These are phyloP conservation scores for Heliconius cydno DNA, from an alignment of 2,888 invertebrate genomes.

Conservation along the genomic window DNA sequence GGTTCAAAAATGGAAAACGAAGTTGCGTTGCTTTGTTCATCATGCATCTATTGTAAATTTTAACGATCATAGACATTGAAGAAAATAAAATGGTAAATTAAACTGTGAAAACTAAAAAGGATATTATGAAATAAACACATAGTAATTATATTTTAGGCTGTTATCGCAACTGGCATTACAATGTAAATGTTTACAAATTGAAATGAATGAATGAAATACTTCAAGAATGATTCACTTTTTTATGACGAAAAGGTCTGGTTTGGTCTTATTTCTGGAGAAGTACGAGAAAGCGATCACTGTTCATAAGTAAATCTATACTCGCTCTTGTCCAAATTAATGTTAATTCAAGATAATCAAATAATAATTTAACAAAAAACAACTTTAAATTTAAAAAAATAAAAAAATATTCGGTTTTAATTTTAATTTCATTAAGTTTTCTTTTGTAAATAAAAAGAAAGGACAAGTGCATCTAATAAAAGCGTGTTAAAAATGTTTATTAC, in stretches of 20 bases:
- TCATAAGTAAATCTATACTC: too few relatives aligned
- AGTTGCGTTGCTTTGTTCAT: not conserved
- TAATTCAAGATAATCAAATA: too few relatives aligned
- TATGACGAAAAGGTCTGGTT: too few relatives aligned
- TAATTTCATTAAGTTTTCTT: too few relatives aligned
- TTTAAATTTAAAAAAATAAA: too few relatives aligned
- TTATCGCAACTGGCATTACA: not conserved
- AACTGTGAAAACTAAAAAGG: not conserved
- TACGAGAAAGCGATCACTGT: too few relatives aligned
- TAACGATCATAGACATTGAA: not conserved
- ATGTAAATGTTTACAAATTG: conserved; percentile 2
- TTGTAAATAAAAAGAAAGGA: too few relatives aligned
- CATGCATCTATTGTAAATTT: not conserved
- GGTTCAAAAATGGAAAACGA: not conserved
- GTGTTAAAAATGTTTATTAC: not conserved
- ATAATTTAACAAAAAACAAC: too few relatives aligned
- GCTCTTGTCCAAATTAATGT: too few relatives aligned
- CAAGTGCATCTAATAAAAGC: too few relatives aligned
- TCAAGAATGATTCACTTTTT: not conserved
- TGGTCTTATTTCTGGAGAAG: too few relatives aligned
- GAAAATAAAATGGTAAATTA: not conserved
- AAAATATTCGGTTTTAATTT: too few relatives aligned
- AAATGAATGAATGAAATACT: not conserved
- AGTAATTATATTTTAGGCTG: not conserved
- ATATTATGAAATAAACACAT: not conserved